These are phyloP conservation scores for Theocolax elegans DNA, from an alignment of 1,140 invertebrate species.

Conservation along the genomic window DNA sequence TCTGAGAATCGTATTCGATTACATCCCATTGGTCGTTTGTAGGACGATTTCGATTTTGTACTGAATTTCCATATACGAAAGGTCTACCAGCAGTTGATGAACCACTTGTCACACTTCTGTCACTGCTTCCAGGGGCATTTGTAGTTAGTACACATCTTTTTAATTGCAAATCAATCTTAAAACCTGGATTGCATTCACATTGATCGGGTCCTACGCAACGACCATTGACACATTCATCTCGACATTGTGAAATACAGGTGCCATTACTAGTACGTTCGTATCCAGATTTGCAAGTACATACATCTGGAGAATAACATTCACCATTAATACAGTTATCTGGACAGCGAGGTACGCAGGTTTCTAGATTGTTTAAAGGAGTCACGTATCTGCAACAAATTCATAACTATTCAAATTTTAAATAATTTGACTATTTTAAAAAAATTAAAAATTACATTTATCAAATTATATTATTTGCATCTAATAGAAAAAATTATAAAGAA, in stretches of 20 bases:
- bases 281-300: constrained; percentile 54
- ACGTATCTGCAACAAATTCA: too few species aligned
- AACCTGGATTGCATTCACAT: constrained; percentile 51
- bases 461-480: too few species aligned
- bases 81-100: too few species aligned
- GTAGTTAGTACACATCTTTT: background rate
- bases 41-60: too few species aligned
- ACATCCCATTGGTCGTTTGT: too few species aligned
- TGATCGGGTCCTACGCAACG: constrained; percentile 43
- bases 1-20: too few species aligned
- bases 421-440: too few species aligned
- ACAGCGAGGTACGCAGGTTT: constrained; percentile 53
- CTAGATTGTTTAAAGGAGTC: constrained; percentile 51
- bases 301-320: constrained; percentile 50
- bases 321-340: constrained; percentile 50
- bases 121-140: constrained; percentile 5
- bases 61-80: too few species aligned
- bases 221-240: constrained; percentile 46
- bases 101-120: too few species aligned
- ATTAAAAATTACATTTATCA: too few species aligned
- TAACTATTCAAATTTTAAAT: too few species aligned
- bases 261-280: constrained; percentile 36
- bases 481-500: too few species aligned
- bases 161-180: constrained; percentile 13
- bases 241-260: constrained; percentile 31